phyloP scores from a whole-genome alignment of 1,140 invertebrate genomes.

The Drosophila albomicans region DNA sequence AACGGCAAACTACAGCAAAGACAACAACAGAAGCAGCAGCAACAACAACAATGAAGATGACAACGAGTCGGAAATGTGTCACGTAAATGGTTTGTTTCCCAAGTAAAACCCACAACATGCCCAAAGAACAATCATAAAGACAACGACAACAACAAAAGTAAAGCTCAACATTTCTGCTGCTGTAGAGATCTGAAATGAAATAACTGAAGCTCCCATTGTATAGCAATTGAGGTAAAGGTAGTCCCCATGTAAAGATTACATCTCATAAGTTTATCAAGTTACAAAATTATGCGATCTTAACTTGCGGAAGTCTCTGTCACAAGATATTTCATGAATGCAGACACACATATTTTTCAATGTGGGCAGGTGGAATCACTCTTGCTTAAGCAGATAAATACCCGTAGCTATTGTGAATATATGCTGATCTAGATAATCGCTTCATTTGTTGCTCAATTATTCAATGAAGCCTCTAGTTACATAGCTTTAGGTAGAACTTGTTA shows the following conservation, averaged over 20 bases:
- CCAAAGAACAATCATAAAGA: conserved; percentile 43
- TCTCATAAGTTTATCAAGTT: conserved; percentile 30
- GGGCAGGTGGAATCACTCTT: not conserved
- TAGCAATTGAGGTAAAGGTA: conserved; percentile 32
- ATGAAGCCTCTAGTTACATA: not conserved
- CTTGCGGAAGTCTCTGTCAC: conserved; percentile 32
- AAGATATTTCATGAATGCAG: conserved; percentile 1
- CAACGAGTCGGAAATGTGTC: conserved; percentile 65
- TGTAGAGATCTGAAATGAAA: conserved; percentile 10
- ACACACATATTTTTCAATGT: conserved; percentile 5
- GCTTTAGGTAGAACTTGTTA: too few relatives aligned
- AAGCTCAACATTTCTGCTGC: conserved; percentile 39
- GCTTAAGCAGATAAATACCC: not conserved
- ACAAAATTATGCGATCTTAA: conserved; percentile 23
- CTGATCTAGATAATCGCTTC: not conserved
- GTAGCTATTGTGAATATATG: not conserved
- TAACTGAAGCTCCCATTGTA: conserved; percentile 42
- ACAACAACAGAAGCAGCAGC: conserved; percentile 24
- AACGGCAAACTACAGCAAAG: conserved; percentile 59
- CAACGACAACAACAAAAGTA: conserved; percentile 13
- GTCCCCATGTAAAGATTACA: conserved; percentile 12
- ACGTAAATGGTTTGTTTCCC: conserved; percentile 68
- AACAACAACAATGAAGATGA: conserved; percentile 24
- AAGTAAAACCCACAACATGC: conserved; percentile 52
- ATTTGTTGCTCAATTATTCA: not conserved